Evolutionary conservation across 2,113 vertebrate species (phyloP).

Genomic region (Cynoglossus semilaevis): DNA sequence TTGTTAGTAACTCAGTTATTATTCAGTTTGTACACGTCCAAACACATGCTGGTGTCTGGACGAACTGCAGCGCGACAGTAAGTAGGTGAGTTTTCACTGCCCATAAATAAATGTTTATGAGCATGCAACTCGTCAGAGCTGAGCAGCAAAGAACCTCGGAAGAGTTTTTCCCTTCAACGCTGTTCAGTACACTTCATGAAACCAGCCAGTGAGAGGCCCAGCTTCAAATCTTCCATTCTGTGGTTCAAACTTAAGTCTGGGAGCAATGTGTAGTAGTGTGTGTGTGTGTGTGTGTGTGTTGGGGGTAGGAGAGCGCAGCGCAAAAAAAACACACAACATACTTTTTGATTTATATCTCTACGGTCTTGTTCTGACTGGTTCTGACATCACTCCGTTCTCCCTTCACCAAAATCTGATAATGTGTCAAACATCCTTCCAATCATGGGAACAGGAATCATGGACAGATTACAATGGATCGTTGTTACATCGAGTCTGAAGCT

Average conservation of each 20-base stretch:
- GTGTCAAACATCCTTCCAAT: conserved; percentile 15
- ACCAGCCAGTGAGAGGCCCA: conserved; percentile 58
- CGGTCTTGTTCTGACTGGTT: conserved; percentile 61
- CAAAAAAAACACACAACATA: conserved; percentile 67
- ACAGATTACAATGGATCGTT: neutral
- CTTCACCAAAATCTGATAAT: conserved; percentile 31
- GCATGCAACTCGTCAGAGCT: conserved; percentile 53
- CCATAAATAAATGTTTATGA: conserved; percentile 38
- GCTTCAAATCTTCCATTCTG: conserved; percentile 60
- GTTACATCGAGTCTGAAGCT: conserved; percentile 3
- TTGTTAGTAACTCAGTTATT: too few relatives aligned
- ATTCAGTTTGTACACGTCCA: too few relatives aligned
- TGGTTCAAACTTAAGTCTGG: conserved; percentile 53
- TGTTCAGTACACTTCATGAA: conserved; percentile 54
- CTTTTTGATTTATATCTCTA: conserved; percentile 56
- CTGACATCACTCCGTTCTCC: conserved; percentile 39
- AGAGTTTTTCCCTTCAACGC: conserved; percentile 49
- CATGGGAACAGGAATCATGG: too few relatives aligned
- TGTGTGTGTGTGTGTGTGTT: neutral
- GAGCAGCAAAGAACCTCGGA: conserved; percentile 46
- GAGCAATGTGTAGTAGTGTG: conserved; percentile 16
- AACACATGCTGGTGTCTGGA: too few relatives aligned
- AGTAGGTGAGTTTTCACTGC: neutral
- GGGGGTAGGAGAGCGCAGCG: conserved; percentile 8
- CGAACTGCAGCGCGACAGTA: too few relatives aligned